Evolutionary conservation across 2,888 invertebrate genomes (phyloP), one percentile per base, ranked within the genome.

Genomic region (Schrankia costaestrigalis): DNA sequence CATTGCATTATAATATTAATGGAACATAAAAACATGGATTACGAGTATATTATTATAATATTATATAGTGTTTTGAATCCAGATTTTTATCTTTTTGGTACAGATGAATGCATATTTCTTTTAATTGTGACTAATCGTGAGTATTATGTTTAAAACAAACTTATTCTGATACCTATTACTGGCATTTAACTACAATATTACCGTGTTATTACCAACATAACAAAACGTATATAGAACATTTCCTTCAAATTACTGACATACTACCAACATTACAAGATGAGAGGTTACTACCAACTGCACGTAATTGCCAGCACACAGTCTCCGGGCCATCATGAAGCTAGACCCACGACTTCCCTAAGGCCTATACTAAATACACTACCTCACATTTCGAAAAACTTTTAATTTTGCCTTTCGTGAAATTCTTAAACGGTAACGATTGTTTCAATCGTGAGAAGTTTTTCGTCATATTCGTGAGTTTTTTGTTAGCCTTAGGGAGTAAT

Each of bases 321-420:
- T 71, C 49, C 53, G 41, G 75, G 75, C 74, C 46, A 63, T 75
- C 75, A 73, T 73, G 75, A 70, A 45, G 30, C 71, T 66, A 69
- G 64, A 23, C 60, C 46, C 57, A 51, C 51, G 53, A 49, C 44
- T 52, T 43, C 53, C 60, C 63, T 31, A 50, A 44, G 55, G 67
- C 57, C 59, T 53, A 39, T 32, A 31, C 68, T 57, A 57, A 55
- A 57, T 50, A 54, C 36, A 44, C 31, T 31, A 41, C 40, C 34
- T 42, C 36, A 30, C 39, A 48, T 40, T 54, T 51, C 39, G 29
- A 47, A 50, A 28, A 30, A 26, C n/a, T 54, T 49, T 54, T 56
- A 56, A 56, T 56, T 57, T 57, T 40, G 46, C 46, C 37, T 56
- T 61, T 60, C 58, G 61, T 54, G 46, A 54, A 61, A 61, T 61